These are phyloP conservation scores for Tenebrio molitor DNA, from an alignment of 1,140 invertebrate genomes.

Conservation along the genomic window DNA sequence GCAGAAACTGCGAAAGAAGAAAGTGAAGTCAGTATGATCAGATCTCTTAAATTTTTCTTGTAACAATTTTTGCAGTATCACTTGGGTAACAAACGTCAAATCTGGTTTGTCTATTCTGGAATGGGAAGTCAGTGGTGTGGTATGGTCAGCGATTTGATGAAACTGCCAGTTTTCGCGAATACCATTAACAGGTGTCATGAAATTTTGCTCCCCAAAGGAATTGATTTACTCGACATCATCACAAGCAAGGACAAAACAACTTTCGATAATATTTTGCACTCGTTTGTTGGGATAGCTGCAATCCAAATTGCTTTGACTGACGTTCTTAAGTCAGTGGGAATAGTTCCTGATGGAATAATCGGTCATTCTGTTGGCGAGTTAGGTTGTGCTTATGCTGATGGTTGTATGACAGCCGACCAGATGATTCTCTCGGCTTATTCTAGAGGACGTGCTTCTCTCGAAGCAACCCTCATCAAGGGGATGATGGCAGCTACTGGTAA, in stretches of 20 bases:
- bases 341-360: slow-evolving; percentile 87
- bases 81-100: slow-evolving; percentile 63
- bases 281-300: slow-evolving; percentile 92
- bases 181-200: slow-evolving; percentile 80
- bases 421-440: slow-evolving; percentile 88
- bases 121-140: slow-evolving; percentile 81
- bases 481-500: slow-evolving; percentile 88
- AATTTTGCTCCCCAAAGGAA: slow-evolving; percentile 77
- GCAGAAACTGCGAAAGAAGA: slow-evolving; percentile 57
- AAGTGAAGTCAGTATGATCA: slow-evolving; percentile 60
- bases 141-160: slow-evolving; percentile 75
- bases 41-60: background rate
- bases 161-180: slow-evolving; percentile 75
- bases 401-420: slow-evolving; percentile 85
- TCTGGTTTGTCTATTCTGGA: slow-evolving; percentile 78
- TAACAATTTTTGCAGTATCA: slow-evolving; percentile 67
- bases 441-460: slow-evolving; percentile 86
- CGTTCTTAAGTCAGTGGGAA: slow-evolving; percentile 76
- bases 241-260: slow-evolving; percentile 79
- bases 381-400: slow-evolving; percentile 93
- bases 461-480: slow-evolving; percentile 81
- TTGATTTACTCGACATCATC: slow-evolving; percentile 86
- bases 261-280: slow-evolving; percentile 87
- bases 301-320: slow-evolving; percentile 91
- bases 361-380: slow-evolving; percentile 91